Conservation (phyloP, 2,797 vertebrate species). For the Choloepus didactylus region DNA sequence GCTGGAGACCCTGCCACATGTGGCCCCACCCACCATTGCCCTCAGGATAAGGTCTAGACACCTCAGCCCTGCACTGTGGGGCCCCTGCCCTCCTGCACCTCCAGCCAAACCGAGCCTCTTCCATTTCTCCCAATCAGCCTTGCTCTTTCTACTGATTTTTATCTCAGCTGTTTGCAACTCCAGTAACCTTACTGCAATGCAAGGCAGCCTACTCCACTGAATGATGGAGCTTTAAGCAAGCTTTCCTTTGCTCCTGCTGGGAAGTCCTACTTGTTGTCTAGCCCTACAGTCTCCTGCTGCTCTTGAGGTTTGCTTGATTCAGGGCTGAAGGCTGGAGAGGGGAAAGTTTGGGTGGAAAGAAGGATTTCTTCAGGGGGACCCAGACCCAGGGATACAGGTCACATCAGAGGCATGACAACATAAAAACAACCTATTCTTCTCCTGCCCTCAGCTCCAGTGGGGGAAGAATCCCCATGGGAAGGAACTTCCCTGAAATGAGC, state of each 20-base stretch:
- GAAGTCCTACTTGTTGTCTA: constrained; percentile 59
- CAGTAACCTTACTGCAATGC: background rate
- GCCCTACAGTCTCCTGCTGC: background rate
- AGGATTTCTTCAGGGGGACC: background rate
- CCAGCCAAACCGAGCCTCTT: background rate
- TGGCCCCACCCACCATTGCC: background rate
- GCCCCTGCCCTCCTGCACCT: background rate
- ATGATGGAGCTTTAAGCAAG: accelerated
- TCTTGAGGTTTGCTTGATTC: background rate
- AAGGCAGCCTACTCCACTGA: background rate
- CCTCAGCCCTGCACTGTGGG: background rate
- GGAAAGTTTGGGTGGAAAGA: background rate
- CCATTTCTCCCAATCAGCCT: background rate
- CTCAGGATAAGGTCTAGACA: background rate
- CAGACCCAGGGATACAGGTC: background rate
- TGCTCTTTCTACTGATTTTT: background rate
- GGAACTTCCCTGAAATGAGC: constrained; percentile 12
- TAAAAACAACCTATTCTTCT: background rate
- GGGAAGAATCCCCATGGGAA: background rate
- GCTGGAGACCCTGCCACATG: background rate
- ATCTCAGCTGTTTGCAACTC: background rate
- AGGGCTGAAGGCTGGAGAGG: background rate
- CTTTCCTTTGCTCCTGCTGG: background rate
- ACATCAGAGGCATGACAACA: background rate
- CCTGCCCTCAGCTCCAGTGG: background rate